phyloP scores from a whole-genome alignment of 2,797 vertebrate genomes.

The Pterois miles region DNA sequence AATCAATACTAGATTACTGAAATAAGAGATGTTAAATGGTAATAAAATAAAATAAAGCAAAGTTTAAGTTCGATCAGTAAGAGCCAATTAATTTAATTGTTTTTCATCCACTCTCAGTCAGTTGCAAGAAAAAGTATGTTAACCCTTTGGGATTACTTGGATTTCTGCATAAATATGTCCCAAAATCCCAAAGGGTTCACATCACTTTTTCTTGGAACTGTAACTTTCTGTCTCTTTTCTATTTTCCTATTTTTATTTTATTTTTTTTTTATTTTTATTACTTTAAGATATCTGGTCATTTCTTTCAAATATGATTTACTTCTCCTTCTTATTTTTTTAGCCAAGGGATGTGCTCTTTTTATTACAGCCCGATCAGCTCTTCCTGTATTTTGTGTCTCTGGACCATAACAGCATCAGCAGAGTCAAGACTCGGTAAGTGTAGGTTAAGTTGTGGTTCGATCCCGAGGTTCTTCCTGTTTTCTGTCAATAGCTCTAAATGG shows the following conservation, averaged over 20 bases:
- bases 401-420: background rate
- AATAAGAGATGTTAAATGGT: background rate
- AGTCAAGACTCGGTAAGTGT: background rate
- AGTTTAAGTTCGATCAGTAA: background rate
- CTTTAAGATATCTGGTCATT: background rate
- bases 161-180: no score
- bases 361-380: background rate
- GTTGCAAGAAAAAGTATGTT: no score
- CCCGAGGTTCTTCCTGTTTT: background rate
- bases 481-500: slow-evolving; percentile 10
- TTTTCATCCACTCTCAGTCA: background rate
- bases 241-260: background rate
- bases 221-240: background rate
- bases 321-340: background rate
- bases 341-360: background rate
- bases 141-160: no score
- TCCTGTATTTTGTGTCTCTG: background rate
- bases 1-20: background rate
- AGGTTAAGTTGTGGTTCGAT: background rate
- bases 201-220: no score
- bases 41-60: background rate
- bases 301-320: background rate
- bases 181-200: no score
- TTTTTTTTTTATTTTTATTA: no score
- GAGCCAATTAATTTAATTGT: background rate